phyloP scores from a whole-genome alignment of 2,113 vertebrate genomes.

The Pituophis catenifer region DNA sequence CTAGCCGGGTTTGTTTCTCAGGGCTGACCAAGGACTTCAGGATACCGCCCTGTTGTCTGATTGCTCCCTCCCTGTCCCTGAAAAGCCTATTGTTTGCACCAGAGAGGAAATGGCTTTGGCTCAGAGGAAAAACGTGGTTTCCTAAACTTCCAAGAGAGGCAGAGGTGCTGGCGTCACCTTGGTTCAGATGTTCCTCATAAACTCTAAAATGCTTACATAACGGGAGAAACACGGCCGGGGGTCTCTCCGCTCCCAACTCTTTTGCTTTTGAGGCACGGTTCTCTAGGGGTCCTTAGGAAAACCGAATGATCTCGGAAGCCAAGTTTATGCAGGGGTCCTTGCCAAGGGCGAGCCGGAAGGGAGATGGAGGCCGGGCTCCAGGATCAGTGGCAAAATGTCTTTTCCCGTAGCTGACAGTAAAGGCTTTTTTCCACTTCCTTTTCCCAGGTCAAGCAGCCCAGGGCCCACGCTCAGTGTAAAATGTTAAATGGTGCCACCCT shows the following conservation, averaged over 20 bases:
- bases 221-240: neutral
- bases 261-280: neutral
- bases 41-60: neutral
- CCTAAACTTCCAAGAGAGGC: neutral
- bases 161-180: neutral
- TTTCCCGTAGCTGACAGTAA: neutral
- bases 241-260: neutral
- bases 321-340: no score
- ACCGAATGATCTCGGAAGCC: neutral
- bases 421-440: neutral
- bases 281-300: neutral
- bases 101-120: neutral
- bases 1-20: neutral
- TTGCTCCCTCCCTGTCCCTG: neutral
- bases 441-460: constrained; percentile 1
- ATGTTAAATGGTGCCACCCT: neutral
- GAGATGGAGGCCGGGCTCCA: neutral
- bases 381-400: neutral
- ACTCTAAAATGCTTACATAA: neutral
- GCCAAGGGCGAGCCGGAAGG: neutral
- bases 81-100: neutral
- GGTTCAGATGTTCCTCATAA: neutral
- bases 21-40: neutral
- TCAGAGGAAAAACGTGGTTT: neutral
- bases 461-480: neutral